Percentiles rank a stretch among this genome's conserved stretches.
Conservation (phyloP, 1,140 invertebrate species). For the Dysdera silvatica region DNA sequence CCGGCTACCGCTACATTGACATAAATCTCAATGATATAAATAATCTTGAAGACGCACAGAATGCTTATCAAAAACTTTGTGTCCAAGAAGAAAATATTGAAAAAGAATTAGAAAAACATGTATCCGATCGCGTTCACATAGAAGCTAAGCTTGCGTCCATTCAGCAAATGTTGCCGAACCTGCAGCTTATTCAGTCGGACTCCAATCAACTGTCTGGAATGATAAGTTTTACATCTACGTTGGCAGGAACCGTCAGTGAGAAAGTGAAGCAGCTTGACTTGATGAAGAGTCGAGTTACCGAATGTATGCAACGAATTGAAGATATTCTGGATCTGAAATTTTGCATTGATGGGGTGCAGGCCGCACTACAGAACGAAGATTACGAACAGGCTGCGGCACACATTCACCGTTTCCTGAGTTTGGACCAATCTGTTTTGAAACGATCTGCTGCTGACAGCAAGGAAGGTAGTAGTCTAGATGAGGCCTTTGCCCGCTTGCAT, state of each 20-base stretch:
- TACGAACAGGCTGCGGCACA: conserved; percentile 76
- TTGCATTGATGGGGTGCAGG: conserved; percentile 89
- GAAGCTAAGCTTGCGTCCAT: no score
- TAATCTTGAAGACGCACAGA: no score
- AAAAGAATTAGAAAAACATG: no score
- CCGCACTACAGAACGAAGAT: conserved; percentile 76
- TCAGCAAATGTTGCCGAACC: no score
- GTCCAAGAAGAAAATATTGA: no score
- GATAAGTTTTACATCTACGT: conserved; percentile 74
- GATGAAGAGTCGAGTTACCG: conserved; percentile 78
- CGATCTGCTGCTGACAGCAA: conserved; percentile 26
- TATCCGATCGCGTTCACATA: no score
- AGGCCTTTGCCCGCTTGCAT: conserved; percentile 72
- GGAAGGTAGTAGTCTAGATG: conserved; percentile 55
- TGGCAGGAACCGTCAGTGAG: conserved; percentile 88
- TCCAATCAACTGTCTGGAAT: conserved; percentile 67
- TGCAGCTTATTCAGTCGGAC: conserved; percentile 60
- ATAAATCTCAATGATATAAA: no score
- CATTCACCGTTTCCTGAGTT: conserved; percentile 86
- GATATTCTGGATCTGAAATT: conserved; percentile 92
- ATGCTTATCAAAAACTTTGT: no score
- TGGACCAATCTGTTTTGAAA: conserved; percentile 81
- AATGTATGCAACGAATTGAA: conserved; percentile 88
- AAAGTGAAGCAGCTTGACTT: conserved; percentile 91
- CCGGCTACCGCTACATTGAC: no score